These are phyloP conservation scores for Diachasmimorpha longicaudata DNA, from an alignment of 1,140 invertebrate species.

Conservation along the genomic window DNA sequence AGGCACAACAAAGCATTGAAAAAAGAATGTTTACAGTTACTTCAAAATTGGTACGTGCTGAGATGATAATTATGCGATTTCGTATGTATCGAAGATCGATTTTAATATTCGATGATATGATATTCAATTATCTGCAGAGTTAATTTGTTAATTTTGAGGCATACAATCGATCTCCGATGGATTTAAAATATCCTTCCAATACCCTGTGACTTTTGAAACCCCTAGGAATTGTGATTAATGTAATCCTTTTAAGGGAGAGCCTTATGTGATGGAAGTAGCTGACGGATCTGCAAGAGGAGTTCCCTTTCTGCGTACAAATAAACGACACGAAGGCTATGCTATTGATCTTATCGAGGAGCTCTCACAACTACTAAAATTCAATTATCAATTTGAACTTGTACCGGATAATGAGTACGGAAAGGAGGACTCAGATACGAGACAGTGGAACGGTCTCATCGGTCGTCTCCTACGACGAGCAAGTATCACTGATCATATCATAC, in stretches of 20 bases:
- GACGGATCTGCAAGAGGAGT: constrained; percentile 60
- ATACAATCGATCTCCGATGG: too few relatives aligned
- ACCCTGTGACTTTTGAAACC: too few relatives aligned
- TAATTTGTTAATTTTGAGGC: too few relatives aligned
- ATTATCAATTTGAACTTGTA: constrained; percentile 75
- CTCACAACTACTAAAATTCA: constrained; percentile 75
- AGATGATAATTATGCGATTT: too few relatives aligned
- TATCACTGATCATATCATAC: constrained; percentile 23
- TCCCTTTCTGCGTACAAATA: constrained; percentile 61
- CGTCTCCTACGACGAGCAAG: constrained; percentile 81
- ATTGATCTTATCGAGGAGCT: constrained; percentile 82
- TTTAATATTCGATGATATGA: too few relatives aligned
- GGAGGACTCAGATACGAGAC: constrained; percentile 71
- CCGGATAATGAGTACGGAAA: constrained; percentile 77
- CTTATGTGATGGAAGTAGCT: constrained; percentile 72
- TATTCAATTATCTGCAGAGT: too few relatives aligned
- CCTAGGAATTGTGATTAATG: too few relatives aligned
- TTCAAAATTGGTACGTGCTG: constrained; percentile 17
- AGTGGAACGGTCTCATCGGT: constrained; percentile 88
- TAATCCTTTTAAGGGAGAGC: constrained; percentile 46
- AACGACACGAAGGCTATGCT: constrained; percentile 78
- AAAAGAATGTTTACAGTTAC: constrained; percentile 22
- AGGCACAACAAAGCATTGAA: constrained; percentile 13
- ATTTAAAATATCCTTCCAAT: too few relatives aligned
- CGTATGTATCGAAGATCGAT: too few relatives aligned